Conservation (phyloP, 2,888 invertebrate genomes). For the Oeneis ivallda region DNA sequence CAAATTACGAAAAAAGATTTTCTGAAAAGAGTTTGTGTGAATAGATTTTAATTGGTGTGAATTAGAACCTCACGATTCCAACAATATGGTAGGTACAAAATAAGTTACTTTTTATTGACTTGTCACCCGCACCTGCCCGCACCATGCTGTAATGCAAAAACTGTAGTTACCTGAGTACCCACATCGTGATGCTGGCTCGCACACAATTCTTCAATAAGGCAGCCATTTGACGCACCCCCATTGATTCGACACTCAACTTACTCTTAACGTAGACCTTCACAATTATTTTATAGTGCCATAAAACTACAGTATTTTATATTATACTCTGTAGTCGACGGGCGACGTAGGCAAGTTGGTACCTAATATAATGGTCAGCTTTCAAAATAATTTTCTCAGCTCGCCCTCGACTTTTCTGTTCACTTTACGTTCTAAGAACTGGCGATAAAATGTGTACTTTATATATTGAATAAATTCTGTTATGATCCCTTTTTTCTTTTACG, state of each 20-base stretch:
- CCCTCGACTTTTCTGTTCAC: constrained; percentile 61
- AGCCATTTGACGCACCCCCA: constrained; percentile 39
- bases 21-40: no score
- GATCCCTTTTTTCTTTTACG: constrained; percentile 71
- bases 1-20: no score
- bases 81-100: no score
- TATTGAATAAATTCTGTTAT: constrained; percentile 74
- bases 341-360: constrained; percentile 62
- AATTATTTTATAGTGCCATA: constrained; percentile 76
- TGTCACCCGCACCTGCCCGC: no score
- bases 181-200: not conserved
- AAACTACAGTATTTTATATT: constrained; percentile 70
- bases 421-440: constrained; percentile 60
- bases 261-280: constrained; percentile 64
- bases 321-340: constrained; percentile 59
- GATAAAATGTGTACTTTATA: constrained; percentile 68
- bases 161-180: no score
- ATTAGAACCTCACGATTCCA: no score
- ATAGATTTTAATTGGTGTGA: no score
- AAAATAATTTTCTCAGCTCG: constrained; percentile 72
- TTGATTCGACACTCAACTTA: constrained; percentile 47
- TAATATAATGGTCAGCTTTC: constrained; percentile 74
- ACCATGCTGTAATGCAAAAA: no score
- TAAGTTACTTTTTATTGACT: no score
- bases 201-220: constrained; percentile 11